Base-by-base conservation (phyloP, 1,140 invertebrate species). In the Drosophila paulistorum region DNA sequence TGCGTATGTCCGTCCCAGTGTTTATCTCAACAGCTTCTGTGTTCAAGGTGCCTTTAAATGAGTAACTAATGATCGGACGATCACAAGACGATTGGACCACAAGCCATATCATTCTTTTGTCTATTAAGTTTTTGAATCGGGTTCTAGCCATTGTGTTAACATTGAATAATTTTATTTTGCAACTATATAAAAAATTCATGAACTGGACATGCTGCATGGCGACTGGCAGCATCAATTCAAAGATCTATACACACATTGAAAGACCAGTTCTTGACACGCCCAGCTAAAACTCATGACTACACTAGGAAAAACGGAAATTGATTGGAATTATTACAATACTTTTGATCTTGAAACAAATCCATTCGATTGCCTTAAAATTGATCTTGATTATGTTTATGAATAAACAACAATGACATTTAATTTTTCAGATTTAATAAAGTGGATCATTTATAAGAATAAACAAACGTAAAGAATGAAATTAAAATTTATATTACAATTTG, bases 11-110 rank as follows among this genome's bases (percentile, higher is more conserved):
- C 2, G 30, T 39, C 60, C 64, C 66, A 74, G 63, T 64, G 65
- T 68, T 78, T 74, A 73, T 71, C 66, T 68, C 45, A 59, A 62
- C 61, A 35, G 67, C 61, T 26, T 51, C 45, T 51, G 45, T 51
- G 65, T 60, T 79, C 84, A 89, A 89, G 84, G 84, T 89, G 85
- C 71, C 68, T 58, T 54, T 58, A 75, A 84, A 70, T 68, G 65
- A 73, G 63, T 62, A 68, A 62, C 76, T 67, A 67, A 70, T 70
- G 54, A 73, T 62, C 51, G 54, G 17, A 11, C n/a, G 13, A 45
- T 45, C 42, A 45, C 42, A 45, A 30, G 30, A 30, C 42, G 42
- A 51, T 48, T 30, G 45, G 54, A 51, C 48, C 58, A 20, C 9
- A 11, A 51, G 17, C 45, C 20, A 23, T 51, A 11, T 11, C 9